Conservation (phyloP, 2,113 vertebrate species). For the Microtus richardsoni region DNA sequence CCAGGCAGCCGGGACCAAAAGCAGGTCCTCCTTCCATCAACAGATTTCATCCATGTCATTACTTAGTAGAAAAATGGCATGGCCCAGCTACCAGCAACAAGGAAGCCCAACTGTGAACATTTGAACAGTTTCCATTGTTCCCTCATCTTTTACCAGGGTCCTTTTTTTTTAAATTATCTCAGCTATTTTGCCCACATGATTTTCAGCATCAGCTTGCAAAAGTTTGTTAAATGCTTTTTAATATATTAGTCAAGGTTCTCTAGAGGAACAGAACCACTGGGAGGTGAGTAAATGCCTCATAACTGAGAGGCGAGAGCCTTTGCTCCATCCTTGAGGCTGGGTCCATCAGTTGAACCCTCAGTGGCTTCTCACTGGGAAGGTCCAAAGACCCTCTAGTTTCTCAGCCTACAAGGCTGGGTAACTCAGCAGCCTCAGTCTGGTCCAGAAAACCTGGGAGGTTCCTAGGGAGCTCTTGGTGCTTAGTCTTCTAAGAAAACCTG, state of each 20-base stretch:
- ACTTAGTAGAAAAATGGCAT: too few relatives aligned
- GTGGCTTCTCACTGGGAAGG: background rate
- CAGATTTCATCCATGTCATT: background rate
- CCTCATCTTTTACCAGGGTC: background rate
- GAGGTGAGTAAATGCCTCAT: background rate
- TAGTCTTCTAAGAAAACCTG: background rate
- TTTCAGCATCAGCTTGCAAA: background rate
- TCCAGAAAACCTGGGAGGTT: background rate
- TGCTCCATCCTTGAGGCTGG: background rate
- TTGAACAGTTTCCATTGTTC: background rate
- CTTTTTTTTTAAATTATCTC: background rate
- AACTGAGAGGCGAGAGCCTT: background rate
- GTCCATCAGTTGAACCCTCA: too few relatives aligned
- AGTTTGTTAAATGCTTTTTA: background rate
- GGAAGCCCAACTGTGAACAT: background rate
- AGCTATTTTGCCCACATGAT: background rate
- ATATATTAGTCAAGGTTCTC: background rate
- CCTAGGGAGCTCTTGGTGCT: background rate
- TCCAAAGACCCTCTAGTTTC: background rate
- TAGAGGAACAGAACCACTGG: background rate
- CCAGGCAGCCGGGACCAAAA: too few relatives aligned
- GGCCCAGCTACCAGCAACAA: background rate
- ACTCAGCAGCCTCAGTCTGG: too few relatives aligned
- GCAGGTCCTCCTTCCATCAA: too few relatives aligned
- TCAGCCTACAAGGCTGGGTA: background rate